These are phyloP conservation scores for Dysmachus trigonus DNA, from an alignment of 2,888 invertebrate species.

Conservation along the genomic window DNA sequence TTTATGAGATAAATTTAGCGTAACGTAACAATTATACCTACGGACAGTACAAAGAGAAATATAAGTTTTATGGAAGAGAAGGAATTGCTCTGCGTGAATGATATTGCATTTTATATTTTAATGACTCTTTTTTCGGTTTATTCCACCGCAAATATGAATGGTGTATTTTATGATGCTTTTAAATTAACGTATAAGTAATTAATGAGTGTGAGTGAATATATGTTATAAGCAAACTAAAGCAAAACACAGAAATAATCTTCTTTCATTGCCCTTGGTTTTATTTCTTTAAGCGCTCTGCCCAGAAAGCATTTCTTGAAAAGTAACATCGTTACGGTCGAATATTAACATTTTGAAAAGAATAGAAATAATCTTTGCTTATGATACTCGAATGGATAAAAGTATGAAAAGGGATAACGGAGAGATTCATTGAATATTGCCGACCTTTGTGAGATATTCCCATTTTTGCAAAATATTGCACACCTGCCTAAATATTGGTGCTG, in stretches of 20 bases:
- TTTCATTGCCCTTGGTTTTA: not conserved
- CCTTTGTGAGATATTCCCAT: not conserved
- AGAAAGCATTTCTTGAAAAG: not conserved
- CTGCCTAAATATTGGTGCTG: not conserved
- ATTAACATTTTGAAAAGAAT: not conserved
- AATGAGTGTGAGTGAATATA: not conserved
- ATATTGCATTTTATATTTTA: not conserved
- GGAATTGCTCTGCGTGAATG: not conserved
- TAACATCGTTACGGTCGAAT: not conserved
- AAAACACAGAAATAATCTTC: not conserved
- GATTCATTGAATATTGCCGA: not conserved
- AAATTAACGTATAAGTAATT: not conserved
- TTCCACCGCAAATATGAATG: not conserved
- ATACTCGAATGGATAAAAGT: not conserved
- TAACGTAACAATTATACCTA: not conserved
- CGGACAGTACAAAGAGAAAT: not conserved
- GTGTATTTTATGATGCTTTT: not conserved
- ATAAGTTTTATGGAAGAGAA: not conserved
- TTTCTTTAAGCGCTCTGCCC: not conserved
- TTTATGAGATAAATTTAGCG: not conserved
- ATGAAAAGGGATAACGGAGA: not conserved
- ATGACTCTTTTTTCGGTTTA: not conserved
- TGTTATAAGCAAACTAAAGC: not conserved
- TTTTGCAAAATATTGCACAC: not conserved
- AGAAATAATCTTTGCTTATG: not conserved